A percentile compares a stretch with the other conserved stretches of the same genome.
These are phyloP conservation scores for Pristionchus entomophagus DNA, from an alignment of 2,888 invertebrate species.

Conservation along the genomic window DNA sequence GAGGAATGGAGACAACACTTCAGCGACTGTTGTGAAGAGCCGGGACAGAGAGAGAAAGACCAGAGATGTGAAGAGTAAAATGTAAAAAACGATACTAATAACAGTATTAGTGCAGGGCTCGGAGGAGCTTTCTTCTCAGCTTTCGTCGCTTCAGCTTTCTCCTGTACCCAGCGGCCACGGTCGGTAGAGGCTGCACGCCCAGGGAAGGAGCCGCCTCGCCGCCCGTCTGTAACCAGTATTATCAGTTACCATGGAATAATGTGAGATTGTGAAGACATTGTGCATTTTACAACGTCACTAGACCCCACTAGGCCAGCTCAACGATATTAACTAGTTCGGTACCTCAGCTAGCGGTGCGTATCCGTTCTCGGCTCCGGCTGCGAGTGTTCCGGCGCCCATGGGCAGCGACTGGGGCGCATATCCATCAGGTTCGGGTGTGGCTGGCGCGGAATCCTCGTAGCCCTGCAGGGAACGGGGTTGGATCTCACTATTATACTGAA, in stretches of 20 bases:
- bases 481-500: too few relatives aligned
- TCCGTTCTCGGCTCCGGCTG: not conserved
- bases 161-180: slow-evolving; percentile 12
- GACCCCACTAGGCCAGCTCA: too few relatives aligned
- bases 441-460: slow-evolving; percentile 35
- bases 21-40: not conserved
- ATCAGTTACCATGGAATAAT: too few relatives aligned
- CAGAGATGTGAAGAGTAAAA: slow-evolving; percentile 22
- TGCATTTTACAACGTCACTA: too few relatives aligned
- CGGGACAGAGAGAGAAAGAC: not conserved
- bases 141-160: slow-evolving; percentile 35
- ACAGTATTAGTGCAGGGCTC: slow-evolving; percentile 24
- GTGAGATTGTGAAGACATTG: too few relatives aligned
- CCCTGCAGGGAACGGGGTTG: slow-evolving; percentile 10
- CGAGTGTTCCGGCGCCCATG: not conserved
- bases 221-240: slow-evolving; percentile 8
- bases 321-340: not conserved
- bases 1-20: not conserved
- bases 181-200: slow-evolving; percentile 1
- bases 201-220: not conserved
- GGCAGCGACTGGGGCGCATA: slow-evolving; percentile 40
- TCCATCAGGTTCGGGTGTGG: slow-evolving; percentile 40
- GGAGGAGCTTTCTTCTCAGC: slow-evolving; percentile 45
- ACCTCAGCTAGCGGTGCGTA: slow-evolving; percentile 40
- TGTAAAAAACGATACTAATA: not conserved